These are phyloP conservation scores for Troides aeacus DNA, from an alignment of 2,888 invertebrate species.

Conservation along the genomic window DNA sequence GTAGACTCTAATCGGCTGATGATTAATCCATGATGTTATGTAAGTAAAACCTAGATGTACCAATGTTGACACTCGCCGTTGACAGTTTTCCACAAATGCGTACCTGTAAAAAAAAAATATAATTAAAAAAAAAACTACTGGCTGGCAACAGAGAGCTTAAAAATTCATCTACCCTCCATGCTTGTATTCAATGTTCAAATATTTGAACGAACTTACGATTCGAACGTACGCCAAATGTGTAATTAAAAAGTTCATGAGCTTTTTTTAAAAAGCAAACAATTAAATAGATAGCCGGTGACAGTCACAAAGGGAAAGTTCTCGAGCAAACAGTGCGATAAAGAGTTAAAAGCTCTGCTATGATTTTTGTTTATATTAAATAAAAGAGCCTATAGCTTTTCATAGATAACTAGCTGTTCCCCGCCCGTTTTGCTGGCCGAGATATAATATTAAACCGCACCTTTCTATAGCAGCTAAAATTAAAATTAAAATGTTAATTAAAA, in stretches of 20 bases:
- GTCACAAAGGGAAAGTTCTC: slow-evolving; percentile 22
- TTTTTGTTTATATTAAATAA: slow-evolving; percentile 23
- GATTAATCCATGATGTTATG: neutral
- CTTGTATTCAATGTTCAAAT: slow-evolving; percentile 30
- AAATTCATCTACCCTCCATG: slow-evolving; percentile 29
- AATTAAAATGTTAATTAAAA: no score
- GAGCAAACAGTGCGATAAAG: slow-evolving; percentile 24
- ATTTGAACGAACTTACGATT: slow-evolving; percentile 31
- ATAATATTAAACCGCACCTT: no score
- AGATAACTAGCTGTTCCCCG: slow-evolving; percentile 8
- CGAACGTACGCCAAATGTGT: slow-evolving; percentile 29
- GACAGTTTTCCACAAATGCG: slow-evolving; percentile 26
- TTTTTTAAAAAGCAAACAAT: slow-evolving; percentile 25
- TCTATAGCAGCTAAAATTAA: no score
- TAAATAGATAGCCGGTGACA: slow-evolving; percentile 27
- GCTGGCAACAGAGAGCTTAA: slow-evolving; percentile 25
- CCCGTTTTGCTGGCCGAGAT: no score
- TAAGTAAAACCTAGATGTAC: slow-evolving; percentile 2
- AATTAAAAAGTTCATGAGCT: slow-evolving; percentile 30
- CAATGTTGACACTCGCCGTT: slow-evolving; percentile 7
- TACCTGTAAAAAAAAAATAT: slow-evolving; percentile 32
- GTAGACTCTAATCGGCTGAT: no score
- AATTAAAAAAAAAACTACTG: slow-evolving; percentile 24
- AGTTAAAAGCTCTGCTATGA: slow-evolving; percentile 23
- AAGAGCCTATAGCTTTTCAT: slow-evolving; percentile 14